A percentile compares a stretch with the other conserved stretches of the same genome.
Evolutionary conservation across 2,888 invertebrate species (phyloP).

Genomic region (Folsomia manolachei): DNA sequence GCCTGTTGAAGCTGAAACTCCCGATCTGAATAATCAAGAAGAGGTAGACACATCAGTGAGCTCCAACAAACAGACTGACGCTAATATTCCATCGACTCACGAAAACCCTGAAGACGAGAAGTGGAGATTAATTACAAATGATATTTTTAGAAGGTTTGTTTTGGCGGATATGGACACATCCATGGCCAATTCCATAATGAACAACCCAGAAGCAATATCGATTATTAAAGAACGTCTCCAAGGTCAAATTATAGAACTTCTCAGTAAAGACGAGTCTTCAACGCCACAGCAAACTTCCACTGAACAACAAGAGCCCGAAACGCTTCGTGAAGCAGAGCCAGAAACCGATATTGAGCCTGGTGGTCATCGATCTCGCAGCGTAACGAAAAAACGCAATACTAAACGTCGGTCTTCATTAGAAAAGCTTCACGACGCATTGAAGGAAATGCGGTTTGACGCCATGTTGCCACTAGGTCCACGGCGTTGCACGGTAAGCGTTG

Average conservation of each 20-base stretch:
- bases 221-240: slow-evolving; percentile 25
- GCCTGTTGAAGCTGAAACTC: background rate
- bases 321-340: slow-evolving; percentile 7
- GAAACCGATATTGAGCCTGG: slow-evolving; percentile 11
- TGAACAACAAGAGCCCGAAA: background rate
- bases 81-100: too few relatives aligned
- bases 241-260: slow-evolving; percentile 25
- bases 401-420: slow-evolving; percentile 48
- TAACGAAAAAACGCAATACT: slow-evolving; percentile 21
- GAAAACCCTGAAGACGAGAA: too few relatives aligned
- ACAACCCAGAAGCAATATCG: slow-evolving; percentile 27
- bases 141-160: slow-evolving; percentile 33
- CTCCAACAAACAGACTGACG: background rate
- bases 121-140: slow-evolving; percentile 21
- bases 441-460: slow-evolving; percentile 49
- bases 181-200: slow-evolving; percentile 25
- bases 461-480: slow-evolving; percentile 46
- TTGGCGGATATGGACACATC: slow-evolving; percentile 22
- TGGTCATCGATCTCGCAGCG: slow-evolving; percentile 23
- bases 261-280: too few relatives aligned
- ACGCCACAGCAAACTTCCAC: background rate
- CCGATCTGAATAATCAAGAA: slow-evolving; percentile 34
- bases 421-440: slow-evolving; percentile 48
- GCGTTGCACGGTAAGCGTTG: slow-evolving; percentile 39
- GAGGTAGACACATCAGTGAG: background rate